A percentile compares a stretch with the other conserved stretches of the same genome.
These are phyloP conservation scores for Cyanoramphus novaezelandiae DNA, from an alignment of 2,113 vertebrate species.

Conservation along the genomic window DNA sequence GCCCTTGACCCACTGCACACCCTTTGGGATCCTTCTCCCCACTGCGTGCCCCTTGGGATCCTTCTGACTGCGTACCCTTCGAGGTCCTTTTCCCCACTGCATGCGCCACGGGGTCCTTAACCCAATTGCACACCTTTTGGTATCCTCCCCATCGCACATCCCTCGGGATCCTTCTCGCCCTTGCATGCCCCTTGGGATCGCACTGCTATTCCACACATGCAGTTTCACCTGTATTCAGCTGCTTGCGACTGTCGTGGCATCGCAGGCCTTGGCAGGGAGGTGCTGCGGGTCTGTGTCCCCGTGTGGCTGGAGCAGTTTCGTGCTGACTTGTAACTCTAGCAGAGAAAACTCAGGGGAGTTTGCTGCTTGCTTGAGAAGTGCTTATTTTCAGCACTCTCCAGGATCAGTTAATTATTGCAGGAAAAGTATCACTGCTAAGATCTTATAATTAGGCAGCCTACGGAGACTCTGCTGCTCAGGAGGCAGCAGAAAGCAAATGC, in stretches of 20 bases:
- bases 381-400: conserved; percentile 44
- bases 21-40: not conserved
- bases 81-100: not conserved
- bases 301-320: not conserved
- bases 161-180: not conserved
- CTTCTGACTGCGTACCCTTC: not conserved
- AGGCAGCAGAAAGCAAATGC: not conserved
- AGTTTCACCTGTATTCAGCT: not conserved
- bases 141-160: too few relatives aligned
- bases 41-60: not conserved
- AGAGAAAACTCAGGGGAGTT: conserved; percentile 34
- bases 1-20: not conserved
- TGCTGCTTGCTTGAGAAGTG: conserved; percentile 22
- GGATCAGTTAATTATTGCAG: conserved; percentile 50
- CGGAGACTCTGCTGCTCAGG: not conserved
- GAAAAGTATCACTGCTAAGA: not conserved
- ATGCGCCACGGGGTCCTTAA: too few relatives aligned
- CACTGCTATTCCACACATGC: rapidly evolving
- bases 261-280: not conserved
- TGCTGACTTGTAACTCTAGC: conserved; percentile 20
- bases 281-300: not conserved
- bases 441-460: conserved; percentile 56
- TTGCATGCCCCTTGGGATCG: not conserved
- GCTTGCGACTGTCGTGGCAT: not conserved
- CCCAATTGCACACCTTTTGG: rapidly evolving